Percentiles rank a stretch among this genome's conserved stretches.
Conservation (phyloP, 2,888 invertebrate species). For the Andrena chrysosceles region DNA sequence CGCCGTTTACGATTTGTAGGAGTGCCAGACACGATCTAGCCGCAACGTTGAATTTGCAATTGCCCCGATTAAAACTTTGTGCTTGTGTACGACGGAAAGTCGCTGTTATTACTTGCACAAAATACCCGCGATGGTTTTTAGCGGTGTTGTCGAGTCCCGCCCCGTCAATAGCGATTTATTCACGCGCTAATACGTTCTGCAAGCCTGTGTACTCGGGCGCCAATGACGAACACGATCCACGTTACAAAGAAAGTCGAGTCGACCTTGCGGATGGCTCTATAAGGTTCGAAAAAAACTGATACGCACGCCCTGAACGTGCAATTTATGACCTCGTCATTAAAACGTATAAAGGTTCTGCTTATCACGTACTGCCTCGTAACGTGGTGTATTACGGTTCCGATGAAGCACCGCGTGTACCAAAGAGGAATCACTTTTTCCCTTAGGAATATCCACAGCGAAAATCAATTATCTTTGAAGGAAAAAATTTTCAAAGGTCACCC, state of each 20-base stretch:
- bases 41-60: too few relatives aligned
- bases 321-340: constrained; percentile 62
- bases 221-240: constrained; percentile 34
- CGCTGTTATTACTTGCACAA: background rate
- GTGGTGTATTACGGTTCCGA: constrained; percentile 6
- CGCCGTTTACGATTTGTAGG: too few relatives aligned
- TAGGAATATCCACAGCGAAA: background rate
- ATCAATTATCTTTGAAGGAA: background rate
- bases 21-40: too few relatives aligned
- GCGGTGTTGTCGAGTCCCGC: constrained; percentile 4
- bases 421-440: background rate
- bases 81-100: background rate
- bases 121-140: background rate
- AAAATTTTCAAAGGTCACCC: background rate
- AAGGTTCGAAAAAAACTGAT: constrained; percentile 54
- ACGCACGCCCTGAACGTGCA: constrained; percentile 30
- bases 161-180: constrained; percentile 27
- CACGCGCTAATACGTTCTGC: constrained; percentile 28
- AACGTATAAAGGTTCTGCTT: constrained; percentile 58
- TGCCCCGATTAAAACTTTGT: too few relatives aligned
- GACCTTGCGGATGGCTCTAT: constrained; percentile 55
- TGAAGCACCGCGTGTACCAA: constrained; percentile 11
- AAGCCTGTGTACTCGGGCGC: constrained; percentile 17
- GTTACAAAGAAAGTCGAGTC: constrained; percentile 49
- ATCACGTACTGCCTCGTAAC: constrained; percentile 34